These are phyloP conservation scores for Parelbella ahira DNA, from an alignment of 2,888 invertebrate genomes.

Conservation along the genomic window DNA sequence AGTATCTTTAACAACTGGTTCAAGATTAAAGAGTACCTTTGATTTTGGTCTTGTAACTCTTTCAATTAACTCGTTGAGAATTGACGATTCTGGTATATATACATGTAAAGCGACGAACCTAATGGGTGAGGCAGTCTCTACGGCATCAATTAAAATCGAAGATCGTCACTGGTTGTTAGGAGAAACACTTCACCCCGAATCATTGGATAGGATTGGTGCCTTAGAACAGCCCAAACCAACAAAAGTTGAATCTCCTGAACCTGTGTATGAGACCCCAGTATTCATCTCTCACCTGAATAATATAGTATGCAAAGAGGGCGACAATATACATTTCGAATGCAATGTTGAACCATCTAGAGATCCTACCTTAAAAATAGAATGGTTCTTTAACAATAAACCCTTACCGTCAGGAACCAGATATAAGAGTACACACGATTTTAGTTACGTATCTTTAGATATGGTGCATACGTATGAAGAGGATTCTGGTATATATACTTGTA, in stretches of 20 bases:
- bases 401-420: conserved; percentile 93
- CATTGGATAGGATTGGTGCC: conserved; percentile 90
- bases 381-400: conserved; percentile 96
- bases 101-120: conserved; percentile 96
- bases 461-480: conserved; percentile 94
- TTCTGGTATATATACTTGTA: conserved; percentile 94
- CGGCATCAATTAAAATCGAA: conserved; percentile 92
- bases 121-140: conserved; percentile 96
- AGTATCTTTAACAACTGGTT: conserved; percentile 90
- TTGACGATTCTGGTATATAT: conserved; percentile 96
- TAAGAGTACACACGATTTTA: conserved; percentile 97
- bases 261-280: conserved; percentile 90
- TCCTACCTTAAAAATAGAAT: conserved; percentile 94
- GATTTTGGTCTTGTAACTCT: conserved; percentile 98
- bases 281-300: conserved; percentile 96
- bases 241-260: conserved; percentile 86
- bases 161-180: conserved; percentile 93
- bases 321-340: conserved; percentile 94
- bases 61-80: conserved; percentile 91
- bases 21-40: conserved; percentile 94
- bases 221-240: conserved; percentile 89
- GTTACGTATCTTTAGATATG: conserved; percentile 95
- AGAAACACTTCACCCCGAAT: conserved; percentile 93
- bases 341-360: conserved; percentile 95
- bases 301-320: conserved; percentile 92